These are phyloP conservation scores for Mastacembelus armatus DNA, from an alignment of 2,797 vertebrate genomes.

Conservation along the genomic window DNA sequence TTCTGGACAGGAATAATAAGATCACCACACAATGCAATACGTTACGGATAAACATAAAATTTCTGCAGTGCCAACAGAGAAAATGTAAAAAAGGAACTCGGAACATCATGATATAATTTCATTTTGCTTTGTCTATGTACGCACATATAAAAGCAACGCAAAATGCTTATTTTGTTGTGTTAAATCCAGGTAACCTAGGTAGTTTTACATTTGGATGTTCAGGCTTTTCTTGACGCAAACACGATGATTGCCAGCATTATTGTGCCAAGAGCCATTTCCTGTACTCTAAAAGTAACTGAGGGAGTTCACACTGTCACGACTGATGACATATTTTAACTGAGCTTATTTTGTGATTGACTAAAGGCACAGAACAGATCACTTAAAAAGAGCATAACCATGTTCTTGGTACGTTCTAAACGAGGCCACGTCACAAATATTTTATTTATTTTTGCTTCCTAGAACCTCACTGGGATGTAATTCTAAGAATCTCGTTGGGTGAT, in stretches of 20 bases:
- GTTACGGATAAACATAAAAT: neutral
- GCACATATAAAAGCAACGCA: neutral
- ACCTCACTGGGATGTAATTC: constrained; percentile 34
- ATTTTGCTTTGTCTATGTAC: neutral
- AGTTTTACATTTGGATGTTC: neutral
- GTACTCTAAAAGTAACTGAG: no score
- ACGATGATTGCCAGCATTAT: neutral
- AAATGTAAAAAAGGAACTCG: neutral
- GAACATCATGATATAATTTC: neutral
- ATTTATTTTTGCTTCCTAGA: neutral
- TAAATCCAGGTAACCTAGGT: neutral
- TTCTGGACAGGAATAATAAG: constrained; percentile 9
- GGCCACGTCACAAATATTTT: no score
- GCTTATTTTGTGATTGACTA: neutral
- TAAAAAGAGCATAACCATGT: no score
- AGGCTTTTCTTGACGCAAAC: neutral
- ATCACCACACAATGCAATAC: constrained; percentile 3
- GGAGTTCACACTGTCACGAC: no score
- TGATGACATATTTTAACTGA: neutral
- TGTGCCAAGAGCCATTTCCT: neutral
- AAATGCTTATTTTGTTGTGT: neutral
- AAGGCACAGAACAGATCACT: neutral
- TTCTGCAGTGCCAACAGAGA: neutral
- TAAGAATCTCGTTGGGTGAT: constrained; percentile 25
- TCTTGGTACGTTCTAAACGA: no score